These are phyloP conservation scores for Hippopotamus amphibius DNA, from an alignment of 2,113 vertebrate genomes.

Conservation along the genomic window DNA sequence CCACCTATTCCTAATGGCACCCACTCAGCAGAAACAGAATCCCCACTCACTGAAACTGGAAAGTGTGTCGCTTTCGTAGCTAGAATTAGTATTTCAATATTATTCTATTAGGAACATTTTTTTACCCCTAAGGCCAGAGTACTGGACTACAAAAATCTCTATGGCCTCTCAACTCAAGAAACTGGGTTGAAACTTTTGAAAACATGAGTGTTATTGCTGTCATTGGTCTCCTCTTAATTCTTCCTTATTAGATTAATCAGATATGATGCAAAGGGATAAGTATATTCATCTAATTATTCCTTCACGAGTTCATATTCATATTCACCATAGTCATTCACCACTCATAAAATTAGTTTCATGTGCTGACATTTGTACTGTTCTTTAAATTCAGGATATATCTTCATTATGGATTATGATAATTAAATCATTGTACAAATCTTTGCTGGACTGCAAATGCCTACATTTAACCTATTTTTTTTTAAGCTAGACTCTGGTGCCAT, in stretches of 20 bases:
- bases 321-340: neutral
- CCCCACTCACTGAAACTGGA: neutral
- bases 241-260: neutral
- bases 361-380: neutral
- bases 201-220: neutral
- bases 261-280: neutral
- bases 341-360: neutral
- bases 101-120: neutral
- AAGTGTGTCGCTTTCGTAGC: too few species aligned
- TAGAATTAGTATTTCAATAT: too few species aligned
- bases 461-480: neutral
- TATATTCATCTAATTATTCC: neutral
- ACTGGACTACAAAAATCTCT: neutral
- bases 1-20: neutral
- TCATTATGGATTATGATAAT: neutral
- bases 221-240: neutral
- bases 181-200: neutral
- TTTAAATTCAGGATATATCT: constrained; percentile 19
- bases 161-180: neutral
- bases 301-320: neutral
- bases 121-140: neutral
- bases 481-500: neutral
- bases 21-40: neutral
- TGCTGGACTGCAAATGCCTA: neutral
- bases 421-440: neutral